Percentiles rank a stretch among this genome's conserved stretches.
Evolutionary conservation across 2,797 vertebrate species (phyloP).

Genomic region (Dipus sagitta): DNA sequence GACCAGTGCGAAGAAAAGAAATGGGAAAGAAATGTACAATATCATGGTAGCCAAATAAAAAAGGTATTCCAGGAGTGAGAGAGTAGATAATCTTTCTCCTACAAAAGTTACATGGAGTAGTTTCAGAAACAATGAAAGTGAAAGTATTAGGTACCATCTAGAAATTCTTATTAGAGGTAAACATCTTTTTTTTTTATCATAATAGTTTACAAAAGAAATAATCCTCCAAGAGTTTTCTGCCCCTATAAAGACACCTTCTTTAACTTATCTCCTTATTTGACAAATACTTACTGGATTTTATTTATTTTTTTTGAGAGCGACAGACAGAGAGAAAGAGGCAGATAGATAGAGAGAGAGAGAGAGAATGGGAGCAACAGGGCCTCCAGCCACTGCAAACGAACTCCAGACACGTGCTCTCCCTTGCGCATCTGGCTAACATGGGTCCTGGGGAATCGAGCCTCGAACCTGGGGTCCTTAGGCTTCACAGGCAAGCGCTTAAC

Average conservation of each 20-base stretch:
- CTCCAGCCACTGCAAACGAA: no score
- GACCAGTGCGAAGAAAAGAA: conserved; percentile 13
- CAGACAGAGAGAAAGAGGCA: no score
- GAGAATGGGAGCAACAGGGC: no score
- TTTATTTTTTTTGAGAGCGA: no score
- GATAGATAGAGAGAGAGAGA: no score
- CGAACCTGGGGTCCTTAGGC: no score
- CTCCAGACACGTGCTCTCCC: no score
- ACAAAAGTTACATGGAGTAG: not conserved
- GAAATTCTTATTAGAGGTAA: conserved; percentile 11
- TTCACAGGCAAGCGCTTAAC: no score
- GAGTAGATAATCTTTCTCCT: not conserved
- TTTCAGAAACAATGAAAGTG: conserved; percentile 31
- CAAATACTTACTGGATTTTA: not conserved
- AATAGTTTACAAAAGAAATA: not conserved
- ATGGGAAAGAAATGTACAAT: not conserved
- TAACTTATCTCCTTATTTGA: not conserved
- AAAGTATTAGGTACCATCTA: conserved; percentile 34
- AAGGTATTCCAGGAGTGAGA: not conserved
- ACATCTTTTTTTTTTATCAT: not conserved
- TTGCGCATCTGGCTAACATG: no score
- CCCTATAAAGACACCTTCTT: not conserved
- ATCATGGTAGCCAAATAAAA: not conserved
- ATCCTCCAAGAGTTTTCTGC: conserved; percentile 15
- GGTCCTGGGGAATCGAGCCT: no score